Evolutionary conservation across 2,888 invertebrate genomes (phyloP), one percentile per base, ranked within the genome.

Genomic region (Rhamphomyia laevipes): DNA sequence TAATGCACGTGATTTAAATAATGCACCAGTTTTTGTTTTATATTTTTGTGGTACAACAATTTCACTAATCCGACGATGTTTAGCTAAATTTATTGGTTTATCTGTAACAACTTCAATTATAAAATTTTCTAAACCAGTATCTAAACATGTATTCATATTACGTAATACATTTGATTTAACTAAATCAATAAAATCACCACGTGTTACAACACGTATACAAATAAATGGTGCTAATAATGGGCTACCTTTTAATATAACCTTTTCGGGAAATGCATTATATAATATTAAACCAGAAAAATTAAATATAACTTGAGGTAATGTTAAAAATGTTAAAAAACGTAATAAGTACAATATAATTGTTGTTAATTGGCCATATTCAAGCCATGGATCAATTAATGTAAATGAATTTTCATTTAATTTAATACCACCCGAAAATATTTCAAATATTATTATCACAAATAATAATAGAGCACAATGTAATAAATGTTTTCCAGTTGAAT

Each of bases 71-170:
- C 92, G 76, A 47, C 86, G 78, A 68, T 89, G 86, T 51, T 82
- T 76, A n/a, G 81, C 75, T 57, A 91, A 69, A 58, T 82, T 81
- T 27, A 90, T 76, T 10, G 81, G 77, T 68, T 91, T 92, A 68
- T 96, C 95, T 35, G 93, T 92, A 13, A 95, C 95, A 35, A 96
- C 92, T 76, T 96, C 94, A 59, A 96, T 85, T 64, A 94, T 81
- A 63, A 95, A 96, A 68, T 96, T 94, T 68, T 94, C 93, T 63
- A 96, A 74, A 11, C 94, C 94, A 9, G 88, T 87, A 67, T 90
- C 87, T 56, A 84, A 73, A 64, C 93, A 93, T 55, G 84, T 83
- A 59, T 86, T 85, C 77, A 93, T 82, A 66, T 94, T 94, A 54
- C 88, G 78, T 49, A 78, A 74, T 7, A 93, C 90, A 75, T 93